phyloP scores from a whole-genome alignment of 2,797 vertebrate genomes.

The Pseudocheirus occidentalis region DNA sequence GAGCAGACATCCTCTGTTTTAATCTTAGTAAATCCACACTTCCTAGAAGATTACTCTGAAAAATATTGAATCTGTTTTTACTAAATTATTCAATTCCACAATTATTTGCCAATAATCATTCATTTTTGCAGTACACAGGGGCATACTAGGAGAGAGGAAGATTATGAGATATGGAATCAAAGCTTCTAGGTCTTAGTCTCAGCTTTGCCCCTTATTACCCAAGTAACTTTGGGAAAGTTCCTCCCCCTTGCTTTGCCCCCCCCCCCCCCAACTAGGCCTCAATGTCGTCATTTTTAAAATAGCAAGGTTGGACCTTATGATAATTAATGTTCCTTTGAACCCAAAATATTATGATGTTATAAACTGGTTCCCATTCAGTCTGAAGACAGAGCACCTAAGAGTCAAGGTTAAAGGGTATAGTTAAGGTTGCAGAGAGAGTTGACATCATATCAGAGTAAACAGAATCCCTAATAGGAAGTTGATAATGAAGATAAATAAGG shows the following conservation, averaged over 20 bases:
- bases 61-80: constrained; percentile 27
- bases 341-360: background rate
- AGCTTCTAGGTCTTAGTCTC: background rate
- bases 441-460: background rate
- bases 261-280: background rate
- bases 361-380: background rate
- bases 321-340: background rate
- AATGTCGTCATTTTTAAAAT: background rate
- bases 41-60: background rate
- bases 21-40: constrained; percentile 4
- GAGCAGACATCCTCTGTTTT: background rate
- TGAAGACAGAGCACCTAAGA: background rate
- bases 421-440: background rate
- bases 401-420: background rate
- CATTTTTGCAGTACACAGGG: constrained; percentile 23
- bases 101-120: background rate
- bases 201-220: background rate
- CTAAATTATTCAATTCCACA: background rate
- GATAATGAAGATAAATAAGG: background rate
- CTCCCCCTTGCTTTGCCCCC: background rate
- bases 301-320: background rate
- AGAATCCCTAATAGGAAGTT: background rate
- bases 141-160: background rate
- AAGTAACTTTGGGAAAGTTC: background rate
- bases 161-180: background rate